A percentile compares a stretch with the other conserved stretches of the same genome.
Evolutionary conservation across 1,140 invertebrate genomes (phyloP).

Genomic region (Frieseomelitta varia): DNA sequence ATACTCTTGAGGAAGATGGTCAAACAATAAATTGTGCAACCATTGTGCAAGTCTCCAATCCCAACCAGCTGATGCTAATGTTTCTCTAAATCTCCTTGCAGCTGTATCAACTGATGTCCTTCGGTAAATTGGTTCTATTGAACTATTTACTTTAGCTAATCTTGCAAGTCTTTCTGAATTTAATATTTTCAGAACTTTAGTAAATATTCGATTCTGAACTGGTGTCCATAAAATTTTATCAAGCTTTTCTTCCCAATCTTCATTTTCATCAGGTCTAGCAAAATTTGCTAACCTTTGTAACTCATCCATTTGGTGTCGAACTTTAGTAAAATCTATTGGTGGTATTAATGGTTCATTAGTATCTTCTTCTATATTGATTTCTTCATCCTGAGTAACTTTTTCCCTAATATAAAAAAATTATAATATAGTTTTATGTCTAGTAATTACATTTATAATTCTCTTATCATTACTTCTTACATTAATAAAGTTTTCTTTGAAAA

Average conservation of each 20-base stretch:
- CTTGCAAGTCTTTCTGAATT: constrained; percentile 87
- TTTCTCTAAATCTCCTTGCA: constrained; percentile 85
- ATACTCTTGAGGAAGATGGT: constrained; percentile 87
- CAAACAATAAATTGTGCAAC: constrained; percentile 89
- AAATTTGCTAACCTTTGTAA: constrained; percentile 86
- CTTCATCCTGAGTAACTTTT: constrained; percentile 71
- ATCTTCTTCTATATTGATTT: constrained; percentile 81
- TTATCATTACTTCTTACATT: constrained; percentile 58
- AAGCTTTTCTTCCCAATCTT: constrained; percentile 88
- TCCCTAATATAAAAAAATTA: constrained; percentile 47
- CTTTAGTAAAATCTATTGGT: constrained; percentile 86
- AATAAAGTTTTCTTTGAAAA: constrained; percentile 69
- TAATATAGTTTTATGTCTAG: constrained; percentile 11
- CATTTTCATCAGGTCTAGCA: constrained; percentile 84
- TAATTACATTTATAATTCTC: not conserved
- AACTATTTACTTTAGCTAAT: constrained; percentile 83
- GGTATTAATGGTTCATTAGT: constrained; percentile 63
- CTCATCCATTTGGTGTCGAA: constrained; percentile 87
- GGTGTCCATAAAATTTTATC: constrained; percentile 86
- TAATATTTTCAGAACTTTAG: constrained; percentile 86
- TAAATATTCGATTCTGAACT: constrained; percentile 86
- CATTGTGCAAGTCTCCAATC: constrained; percentile 89
- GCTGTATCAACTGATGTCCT: constrained; percentile 88
- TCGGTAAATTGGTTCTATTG: constrained; percentile 86
- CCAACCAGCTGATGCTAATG: constrained; percentile 87